Base-by-base conservation (phyloP, 2,888 invertebrate species). In the Ernsta delagoae region DNA sequence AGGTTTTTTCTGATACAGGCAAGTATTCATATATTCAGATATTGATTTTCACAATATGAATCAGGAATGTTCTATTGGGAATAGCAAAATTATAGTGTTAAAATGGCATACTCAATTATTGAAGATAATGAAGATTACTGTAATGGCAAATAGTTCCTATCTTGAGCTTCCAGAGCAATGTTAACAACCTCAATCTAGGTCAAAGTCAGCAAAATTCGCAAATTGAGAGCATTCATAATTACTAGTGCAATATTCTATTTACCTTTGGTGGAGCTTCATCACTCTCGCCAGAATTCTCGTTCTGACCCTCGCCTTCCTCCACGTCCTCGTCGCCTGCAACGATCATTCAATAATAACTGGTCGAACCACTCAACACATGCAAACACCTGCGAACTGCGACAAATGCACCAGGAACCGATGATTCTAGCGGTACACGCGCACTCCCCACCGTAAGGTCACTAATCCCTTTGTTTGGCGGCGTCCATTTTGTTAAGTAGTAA, bases 401-500 rank as follows among this genome's bases (percentile, higher is more conserved):
- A 82, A 83, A 81, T 76, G 76, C 72, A 78, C 77, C 75, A 78
- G 78, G 79, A 82, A 75, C 77, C 75, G 76, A 74, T 75, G 82
- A 82, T 85, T 83, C 85, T 82, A 76, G 74, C 76, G 76, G 79
- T 79, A 84, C 80, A 81, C 81, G 80, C 79, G 79, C 82, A 82
- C 84, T 90, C 91, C 92, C 93, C 88, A 90, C 88, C 88, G 90
- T 89, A 92, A 91, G 90, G 89, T 93, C 95, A 95, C 95, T 95
- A 95, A 95, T 95, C 94, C 95, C 95, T 95, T 95, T 95, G 95
- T 95, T 95, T 95, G 95, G 95, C 94, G 95, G 95, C 95, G 95
- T 95, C 96, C 96, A 96, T 96, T 95, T 96, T 96, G 95, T 95
- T 95, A 95, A 95, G 95, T 95, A 91, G 90, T 93, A 93, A 93